A percentile compares a stretch with the other conserved stretches of the same genome.
These are phyloP conservation scores for Scaptomyza graminum DNA, from an alignment of 1,140 invertebrate genomes.

Conservation along the genomic window DNA sequence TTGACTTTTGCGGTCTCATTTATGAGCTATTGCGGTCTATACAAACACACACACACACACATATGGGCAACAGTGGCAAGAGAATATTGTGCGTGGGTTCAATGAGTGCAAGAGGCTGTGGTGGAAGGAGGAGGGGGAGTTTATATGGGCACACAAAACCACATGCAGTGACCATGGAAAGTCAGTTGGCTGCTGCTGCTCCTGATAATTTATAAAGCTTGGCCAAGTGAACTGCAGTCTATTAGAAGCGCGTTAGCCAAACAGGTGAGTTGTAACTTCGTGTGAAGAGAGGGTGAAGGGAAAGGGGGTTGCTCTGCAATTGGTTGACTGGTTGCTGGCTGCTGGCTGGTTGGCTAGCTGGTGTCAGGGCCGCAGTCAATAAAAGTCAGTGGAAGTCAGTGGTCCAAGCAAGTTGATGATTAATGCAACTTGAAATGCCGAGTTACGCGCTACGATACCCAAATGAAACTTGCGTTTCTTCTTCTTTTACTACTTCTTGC, in stretches of 20 bases:
- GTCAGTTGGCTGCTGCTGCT: slow-evolving; percentile 58
- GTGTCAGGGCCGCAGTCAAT: slow-evolving; percentile 55
- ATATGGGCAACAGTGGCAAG: neutral
- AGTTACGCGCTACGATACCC: slow-evolving; percentile 36
- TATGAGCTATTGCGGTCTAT: slow-evolving; percentile 68
- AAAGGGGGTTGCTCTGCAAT: too few relatives aligned
- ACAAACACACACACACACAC: slow-evolving; percentile 19
- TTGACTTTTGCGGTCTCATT: slow-evolving; percentile 73
- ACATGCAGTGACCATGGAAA: slow-evolving; percentile 71
- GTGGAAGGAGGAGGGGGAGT: too few relatives aligned
- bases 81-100: neutral
- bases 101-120: slow-evolving; percentile 1
- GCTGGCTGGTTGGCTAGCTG: slow-evolving; percentile 2
- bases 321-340: slow-evolving; percentile 2
- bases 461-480: slow-evolving; percentile 45
- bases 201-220: slow-evolving; percentile 75
- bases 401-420: slow-evolving; percentile 74
- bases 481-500: neutral
- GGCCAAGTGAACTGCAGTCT: slow-evolving; percentile 69
- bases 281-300: neutral
- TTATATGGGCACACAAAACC: slow-evolving; percentile 31
- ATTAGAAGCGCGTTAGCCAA: slow-evolving; percentile 75
- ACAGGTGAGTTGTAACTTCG: slow-evolving; percentile 27
- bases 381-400: slow-evolving; percentile 62
- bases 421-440: slow-evolving; percentile 73